Base-by-base conservation (phyloP, 2,888 invertebrate species). In the Andrena camellia region DNA sequence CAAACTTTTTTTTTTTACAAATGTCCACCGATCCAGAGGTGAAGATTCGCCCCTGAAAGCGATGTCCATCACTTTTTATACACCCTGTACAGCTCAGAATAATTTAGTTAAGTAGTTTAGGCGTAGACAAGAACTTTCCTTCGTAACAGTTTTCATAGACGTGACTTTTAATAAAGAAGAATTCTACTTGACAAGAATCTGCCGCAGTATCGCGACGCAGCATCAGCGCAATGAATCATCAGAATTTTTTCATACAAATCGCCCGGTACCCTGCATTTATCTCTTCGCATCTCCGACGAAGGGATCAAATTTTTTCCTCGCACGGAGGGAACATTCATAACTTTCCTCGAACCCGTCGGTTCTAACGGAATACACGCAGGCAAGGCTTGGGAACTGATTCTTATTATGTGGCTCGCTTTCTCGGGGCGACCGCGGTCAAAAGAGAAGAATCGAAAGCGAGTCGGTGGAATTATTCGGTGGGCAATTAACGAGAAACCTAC, bases 401-500 rank as follows among this genome's bases (percentile, higher is more conserved):
- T 72, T 50, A 59, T 80, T 48, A 75, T 52, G 62, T 74, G 67
- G 67, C 73, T 69, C 70, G 70, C 74, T 78, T 81, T 78, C 63
- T 71, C 73, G 69, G 69, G 60, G 42, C 35, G 35, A n/a, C 31
- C 31, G 62, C 71, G 50, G 73, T 54, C 59, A 67, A 48, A 75
- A 73, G 8, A 74, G 54, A 67, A 67, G 73, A 71, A 68, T 74
- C 83, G 77, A 81, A 83, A 80, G 71, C 75, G 57, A 86, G 62
- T 74, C 62, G 52, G 68, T 69, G 54, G 71, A 74, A 68, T 86
- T 79, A 79, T 83, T 74, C 42, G 66, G 64, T 50, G 35, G 73
- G 76, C 77, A 83, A 86, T 86, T 86, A 86, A 78, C 66, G 69
- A 63, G 86, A 63, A 76, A 79, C 79, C 77, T 69, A 77, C 57